Percentiles rank a stretch among this genome's conserved stretches.
phyloP scores from a whole-genome alignment of 2,797 vertebrate species.

The Girardinus metallicus region DNA sequence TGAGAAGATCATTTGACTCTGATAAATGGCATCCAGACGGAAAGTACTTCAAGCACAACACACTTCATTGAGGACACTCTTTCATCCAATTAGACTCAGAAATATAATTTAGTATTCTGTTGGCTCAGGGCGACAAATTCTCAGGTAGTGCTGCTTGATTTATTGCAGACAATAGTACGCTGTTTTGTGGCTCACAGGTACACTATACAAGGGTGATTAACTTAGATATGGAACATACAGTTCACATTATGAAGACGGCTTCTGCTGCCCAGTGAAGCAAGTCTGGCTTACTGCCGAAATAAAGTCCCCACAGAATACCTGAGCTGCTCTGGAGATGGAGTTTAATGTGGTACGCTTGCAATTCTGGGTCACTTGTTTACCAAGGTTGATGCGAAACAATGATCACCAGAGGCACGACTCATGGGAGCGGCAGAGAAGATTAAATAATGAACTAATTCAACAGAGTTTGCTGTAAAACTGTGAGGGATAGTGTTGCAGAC shows the following conservation, averaged over 20 bases:
- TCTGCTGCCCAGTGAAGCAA: conserved; percentile 45
- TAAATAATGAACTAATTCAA: not conserved
- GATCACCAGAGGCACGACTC: not conserved
- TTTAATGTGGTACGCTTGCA: not conserved
- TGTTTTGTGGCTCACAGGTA: conserved; percentile 28
- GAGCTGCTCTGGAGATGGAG: not conserved
- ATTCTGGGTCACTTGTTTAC: conserved; percentile 4
- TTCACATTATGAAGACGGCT: conserved; percentile 44
- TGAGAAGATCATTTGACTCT: conserved; percentile 40
- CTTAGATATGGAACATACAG: conserved; percentile 27
- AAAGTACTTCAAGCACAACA: conserved; percentile 34
- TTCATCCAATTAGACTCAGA: conserved; percentile 64
- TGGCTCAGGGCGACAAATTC: conserved; percentile 48
- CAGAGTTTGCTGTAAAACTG: not conserved
- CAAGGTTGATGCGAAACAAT: conserved; percentile 1
- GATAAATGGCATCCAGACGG: conserved; percentile 55
- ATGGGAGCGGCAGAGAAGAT: not conserved
- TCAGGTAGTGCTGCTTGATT: conserved; percentile 59
- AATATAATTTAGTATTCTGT: conserved; percentile 55
- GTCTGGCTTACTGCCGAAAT: conserved; percentile 37
- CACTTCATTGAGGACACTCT: conserved; percentile 42
- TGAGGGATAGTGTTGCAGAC: not conserved
- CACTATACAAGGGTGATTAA: conserved; percentile 14
- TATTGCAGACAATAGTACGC: conserved; percentile 46
- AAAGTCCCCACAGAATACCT: conserved; percentile 29